Base-by-base conservation (phyloP, 2,888 invertebrate genomes). In the Carcina quercana region DNA sequence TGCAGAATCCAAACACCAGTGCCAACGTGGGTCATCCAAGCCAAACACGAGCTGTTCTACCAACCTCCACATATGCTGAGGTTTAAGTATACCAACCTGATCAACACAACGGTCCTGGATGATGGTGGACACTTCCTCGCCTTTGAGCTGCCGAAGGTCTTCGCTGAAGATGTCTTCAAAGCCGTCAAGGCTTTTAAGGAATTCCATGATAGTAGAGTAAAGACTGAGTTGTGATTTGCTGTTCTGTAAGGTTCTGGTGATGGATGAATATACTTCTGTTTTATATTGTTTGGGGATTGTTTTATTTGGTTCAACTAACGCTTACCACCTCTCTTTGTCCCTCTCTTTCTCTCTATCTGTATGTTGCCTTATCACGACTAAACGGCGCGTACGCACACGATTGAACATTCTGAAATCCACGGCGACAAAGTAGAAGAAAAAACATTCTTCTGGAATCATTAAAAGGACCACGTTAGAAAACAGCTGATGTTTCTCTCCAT, bases 111-210 rank as follows among this genome's bases (percentile, higher is more conserved):
- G 0, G 80, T 88, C 34, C 61, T 88, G 38, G 59, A 80, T 0
- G 65, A 85, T 3, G 93, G 92, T 2, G 95, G 95, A 0, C 95
- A 96, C 65, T 95, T 95, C 72, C 88, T 91, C 0, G 93, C 94
- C 0, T 80, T 93, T 30, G 93, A 95, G 63, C 74, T 87, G 35
- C 94, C 95, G 0, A 53, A 86, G 36, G 51, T 88, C 0, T 64
- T 94, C 4, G 86, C 90, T 5, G 74, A 87, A 2, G 94, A 95
- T 50, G 68, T 96, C 1, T 71, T 72, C 43, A 67, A 54, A 28
- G 76, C 74, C 2, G 63, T 72, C 0, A 57, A 63, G 25, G 63
- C 59, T 0, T 71, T 73, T 19, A 58, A 45, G 5, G 50, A 53
- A 2, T 68, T 54, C 53, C 50, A 54, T 15, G 26, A 37, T 13